Evolutionary conservation across 2,888 invertebrate genomes (phyloP).

Genomic region (Nemoura dubitans): DNA sequence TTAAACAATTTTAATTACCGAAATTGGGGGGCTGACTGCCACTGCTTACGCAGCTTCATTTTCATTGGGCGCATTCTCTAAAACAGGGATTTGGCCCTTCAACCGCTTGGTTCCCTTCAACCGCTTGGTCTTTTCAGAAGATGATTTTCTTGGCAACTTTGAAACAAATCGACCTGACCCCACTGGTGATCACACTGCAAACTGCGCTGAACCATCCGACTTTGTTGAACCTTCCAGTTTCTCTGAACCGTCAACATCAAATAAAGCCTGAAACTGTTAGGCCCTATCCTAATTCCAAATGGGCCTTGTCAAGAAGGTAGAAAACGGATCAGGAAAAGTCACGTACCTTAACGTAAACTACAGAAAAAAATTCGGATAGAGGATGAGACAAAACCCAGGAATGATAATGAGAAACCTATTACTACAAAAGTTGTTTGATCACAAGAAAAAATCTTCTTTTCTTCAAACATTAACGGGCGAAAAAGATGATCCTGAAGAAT

Average conservation of each 20-base stretch:
- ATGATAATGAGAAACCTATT: not conserved
- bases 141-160: not conserved
- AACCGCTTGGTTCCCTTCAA: no score
- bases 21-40: conserved; percentile 55
- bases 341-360: not conserved
- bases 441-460: not conserved
- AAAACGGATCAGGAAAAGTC: conserved; percentile 10
- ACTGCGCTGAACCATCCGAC: not conserved
- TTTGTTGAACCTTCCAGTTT: not conserved
- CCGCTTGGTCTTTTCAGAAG: conserved; percentile 16
- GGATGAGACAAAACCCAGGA: not conserved
- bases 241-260: not conserved
- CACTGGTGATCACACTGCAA: not conserved
- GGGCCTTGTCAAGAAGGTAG: conserved; percentile 16
- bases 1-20: conserved; percentile 48
- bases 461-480: not conserved
- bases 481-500: not conserved
- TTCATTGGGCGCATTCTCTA: conserved; percentile 55
- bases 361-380: conserved; percentile 15
- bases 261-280: conserved; percentile 4
- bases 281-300: not conserved
- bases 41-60: conserved; percentile 55
- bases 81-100: conserved; percentile 55
- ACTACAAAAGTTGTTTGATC: not conserved
- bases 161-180: conserved; percentile 29